Evolutionary conservation across 2,113 vertebrate species (phyloP).

Genomic region (Corynorhinus townsendii): DNA sequence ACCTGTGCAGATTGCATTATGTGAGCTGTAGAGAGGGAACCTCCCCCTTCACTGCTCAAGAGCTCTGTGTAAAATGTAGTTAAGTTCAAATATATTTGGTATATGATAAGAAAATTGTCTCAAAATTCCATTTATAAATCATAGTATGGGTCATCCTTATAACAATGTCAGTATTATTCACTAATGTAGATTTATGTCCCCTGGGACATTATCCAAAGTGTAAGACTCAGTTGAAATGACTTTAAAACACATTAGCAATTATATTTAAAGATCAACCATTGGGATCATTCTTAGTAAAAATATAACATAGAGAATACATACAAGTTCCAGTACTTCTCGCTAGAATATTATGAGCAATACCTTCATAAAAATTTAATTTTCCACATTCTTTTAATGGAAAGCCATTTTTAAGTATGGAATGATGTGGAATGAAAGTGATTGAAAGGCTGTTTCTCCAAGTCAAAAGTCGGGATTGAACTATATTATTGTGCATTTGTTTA

Average conservation of each 20-base stretch:
- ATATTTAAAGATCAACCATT: not conserved
- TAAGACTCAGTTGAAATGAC: not conserved
- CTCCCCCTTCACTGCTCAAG: not conserved
- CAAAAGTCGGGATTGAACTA: not conserved
- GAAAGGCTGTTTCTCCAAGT: not conserved
- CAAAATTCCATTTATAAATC: not conserved
- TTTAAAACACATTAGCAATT: not conserved
- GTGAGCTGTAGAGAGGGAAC: not conserved
- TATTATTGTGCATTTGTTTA: not conserved
- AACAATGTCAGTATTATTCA: not conserved
- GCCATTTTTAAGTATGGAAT: not conserved
- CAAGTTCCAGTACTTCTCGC: not conserved
- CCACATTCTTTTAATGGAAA: not conserved
- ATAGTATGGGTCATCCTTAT: not conserved
- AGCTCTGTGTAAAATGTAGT: not conserved
- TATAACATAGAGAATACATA: not conserved
- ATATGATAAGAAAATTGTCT: not conserved
- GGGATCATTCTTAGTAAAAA: not conserved
- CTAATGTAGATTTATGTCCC: not conserved
- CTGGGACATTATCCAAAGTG: not conserved
- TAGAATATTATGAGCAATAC: not conserved
- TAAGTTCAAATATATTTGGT: not conserved
- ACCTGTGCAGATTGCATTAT: not conserved
- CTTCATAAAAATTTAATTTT: not conserved
- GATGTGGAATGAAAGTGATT: not conserved